These are phyloP conservation scores for Leuciscus idus DNA, from an alignment of 2,113 vertebrate species.

Conservation along the genomic window DNA sequence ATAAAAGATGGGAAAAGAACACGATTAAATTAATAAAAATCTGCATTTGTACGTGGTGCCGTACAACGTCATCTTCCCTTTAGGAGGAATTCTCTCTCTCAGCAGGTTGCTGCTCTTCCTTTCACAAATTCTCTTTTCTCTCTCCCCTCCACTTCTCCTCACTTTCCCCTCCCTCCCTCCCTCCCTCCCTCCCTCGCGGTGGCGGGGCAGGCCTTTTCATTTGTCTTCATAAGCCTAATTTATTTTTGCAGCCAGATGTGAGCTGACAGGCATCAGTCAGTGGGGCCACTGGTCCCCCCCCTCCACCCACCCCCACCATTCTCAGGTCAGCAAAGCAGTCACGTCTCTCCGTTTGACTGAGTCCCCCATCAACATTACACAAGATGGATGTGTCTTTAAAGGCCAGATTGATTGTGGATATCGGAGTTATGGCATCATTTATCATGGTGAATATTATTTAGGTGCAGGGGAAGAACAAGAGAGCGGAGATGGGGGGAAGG, in stretches of 20 bases:
- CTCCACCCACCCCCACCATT: conserved; percentile 60
- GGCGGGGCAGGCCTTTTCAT: conserved; percentile 86
- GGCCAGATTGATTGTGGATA: conserved; percentile 99
- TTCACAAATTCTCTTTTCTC: conserved; percentile 31
- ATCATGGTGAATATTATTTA: conserved; percentile 94
- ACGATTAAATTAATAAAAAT: conserved; percentile 10
- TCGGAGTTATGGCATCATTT: conserved; percentile 96
- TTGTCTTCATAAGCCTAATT: conserved; percentile 99
- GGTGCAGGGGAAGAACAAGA: conserved; percentile 87
- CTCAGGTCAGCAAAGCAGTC: conserved; percentile 86
- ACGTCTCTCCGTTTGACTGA: conserved; percentile 88
- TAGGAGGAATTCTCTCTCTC: conserved; percentile 51
- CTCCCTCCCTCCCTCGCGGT: conserved; percentile 45
- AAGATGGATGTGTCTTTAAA: conserved; percentile 99
- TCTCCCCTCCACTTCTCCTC: conserved; percentile 25
- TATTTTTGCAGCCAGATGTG: conserved; percentile 97
- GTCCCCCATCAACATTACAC: conserved; percentile 95
- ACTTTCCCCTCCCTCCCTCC: conserved; percentile 22
- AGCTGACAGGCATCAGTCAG: conserved; percentile 99
- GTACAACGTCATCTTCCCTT: conserved; percentile 34
- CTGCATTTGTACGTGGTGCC: background rate
- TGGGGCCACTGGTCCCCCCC: conserved; percentile 71
- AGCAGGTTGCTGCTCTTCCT: conserved; percentile 46
- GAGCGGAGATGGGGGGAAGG: conserved; percentile 84
- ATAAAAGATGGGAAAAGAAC: conserved; percentile 10